Percentiles rank a stretch among this genome's conserved stretches.
These are phyloP conservation scores for Unio delphinus DNA, from an alignment of 2,888 invertebrate genomes.

Conservation along the genomic window DNA sequence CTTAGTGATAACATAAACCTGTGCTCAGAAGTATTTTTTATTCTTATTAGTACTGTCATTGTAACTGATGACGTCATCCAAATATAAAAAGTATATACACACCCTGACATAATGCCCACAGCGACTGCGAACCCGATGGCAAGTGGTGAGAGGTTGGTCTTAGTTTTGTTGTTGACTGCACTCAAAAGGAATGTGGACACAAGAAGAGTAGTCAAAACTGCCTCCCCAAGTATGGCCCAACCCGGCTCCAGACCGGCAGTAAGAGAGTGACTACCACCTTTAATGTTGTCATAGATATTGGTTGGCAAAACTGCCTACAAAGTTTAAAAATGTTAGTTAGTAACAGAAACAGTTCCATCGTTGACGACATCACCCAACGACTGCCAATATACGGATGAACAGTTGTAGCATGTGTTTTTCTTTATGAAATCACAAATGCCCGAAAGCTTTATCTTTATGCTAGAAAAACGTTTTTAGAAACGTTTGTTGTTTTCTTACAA, in stretches of 20 bases:
- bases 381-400: too few species aligned
- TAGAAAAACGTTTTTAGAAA: too few species aligned
- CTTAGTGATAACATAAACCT: too few species aligned
- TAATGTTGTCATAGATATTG: constrained; percentile 17
- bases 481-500: too few species aligned
- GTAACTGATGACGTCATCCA: too few species aligned
- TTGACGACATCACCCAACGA: too few species aligned
- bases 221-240: constrained; percentile 53
- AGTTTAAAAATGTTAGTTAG: background rate
- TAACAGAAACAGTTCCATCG: background rate
- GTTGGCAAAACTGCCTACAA: constrained; percentile 33
- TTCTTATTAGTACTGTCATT: too few species aligned
- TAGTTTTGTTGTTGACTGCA: constrained; percentile 66
- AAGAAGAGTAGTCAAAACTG: constrained; percentile 54
- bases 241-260: constrained; percentile 31
- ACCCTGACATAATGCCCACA: constrained; percentile 69
- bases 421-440: background rate
- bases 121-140: constrained; percentile 70
- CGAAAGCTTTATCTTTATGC: too few species aligned
- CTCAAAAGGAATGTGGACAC: constrained; percentile 68
- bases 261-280: constrained; percentile 36
- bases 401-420: too few species aligned
- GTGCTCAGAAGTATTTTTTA: too few species aligned
- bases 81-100: constrained; percentile 4
- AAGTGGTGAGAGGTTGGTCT: constrained; percentile 63